phyloP scores from a whole-genome alignment of 2,797 vertebrate species.

The Pseudochaenichthys georgianus region DNA sequence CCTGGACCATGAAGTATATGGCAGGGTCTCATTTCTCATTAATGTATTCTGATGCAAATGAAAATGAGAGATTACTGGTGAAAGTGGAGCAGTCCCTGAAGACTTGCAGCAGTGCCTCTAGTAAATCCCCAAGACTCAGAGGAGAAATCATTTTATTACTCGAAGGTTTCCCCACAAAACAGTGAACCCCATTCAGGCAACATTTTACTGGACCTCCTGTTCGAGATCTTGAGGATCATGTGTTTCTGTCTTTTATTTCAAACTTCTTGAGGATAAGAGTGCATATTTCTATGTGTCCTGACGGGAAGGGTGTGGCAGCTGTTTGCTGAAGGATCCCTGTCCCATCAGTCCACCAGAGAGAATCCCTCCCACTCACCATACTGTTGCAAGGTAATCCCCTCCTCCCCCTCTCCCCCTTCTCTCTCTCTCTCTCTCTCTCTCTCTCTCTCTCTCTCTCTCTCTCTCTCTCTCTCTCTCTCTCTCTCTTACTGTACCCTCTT shows the following conservation, averaged over 20 bases:
- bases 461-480: too few species aligned
- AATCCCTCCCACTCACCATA: constrained; percentile 74
- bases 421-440: background rate
- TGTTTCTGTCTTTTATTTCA: constrained; percentile 17
- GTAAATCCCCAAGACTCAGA: constrained; percentile 41
- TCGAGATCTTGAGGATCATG: background rate
- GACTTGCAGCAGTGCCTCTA: constrained; percentile 49
- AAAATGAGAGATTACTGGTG: constrained; percentile 69
- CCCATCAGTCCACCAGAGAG: constrained; percentile 61
- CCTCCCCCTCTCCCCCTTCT: constrained; percentile 1
- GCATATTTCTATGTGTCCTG: constrained; percentile 22
- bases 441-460: too few species aligned
- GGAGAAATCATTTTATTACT: constrained; percentile 28
- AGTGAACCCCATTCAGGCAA: constrained; percentile 11
- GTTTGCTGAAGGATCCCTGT: constrained; percentile 73
- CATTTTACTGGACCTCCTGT: constrained; percentile 4
- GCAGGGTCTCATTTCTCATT: constrained; percentile 69
- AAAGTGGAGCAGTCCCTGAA: constrained; percentile 65
- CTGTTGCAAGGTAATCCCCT: constrained; percentile 68
- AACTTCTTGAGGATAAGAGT: constrained; percentile 11
- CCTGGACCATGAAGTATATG: constrained; percentile 56
- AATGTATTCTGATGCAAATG: constrained; percentile 71
- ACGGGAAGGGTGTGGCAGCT: constrained; percentile 41
- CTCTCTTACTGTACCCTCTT: constrained; percentile 10
- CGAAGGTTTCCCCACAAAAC: constrained; percentile 25